A percentile compares a stretch with the other conserved stretches of the same genome.
Conservation (phyloP, 2,113 vertebrate genomes). For the Leuciscus idus region DNA sequence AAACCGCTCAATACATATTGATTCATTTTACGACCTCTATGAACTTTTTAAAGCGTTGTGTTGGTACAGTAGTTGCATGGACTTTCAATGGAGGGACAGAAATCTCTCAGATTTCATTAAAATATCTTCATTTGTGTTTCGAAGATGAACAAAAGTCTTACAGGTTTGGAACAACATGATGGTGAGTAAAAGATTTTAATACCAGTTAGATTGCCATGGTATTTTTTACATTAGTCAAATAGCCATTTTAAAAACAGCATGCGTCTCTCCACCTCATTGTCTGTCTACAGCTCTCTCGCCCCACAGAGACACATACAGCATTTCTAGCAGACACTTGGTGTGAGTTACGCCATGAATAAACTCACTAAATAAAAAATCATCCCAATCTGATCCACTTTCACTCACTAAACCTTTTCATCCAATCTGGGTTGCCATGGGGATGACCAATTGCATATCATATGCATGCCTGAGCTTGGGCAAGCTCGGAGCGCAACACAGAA, state of each 20-base stretch:
- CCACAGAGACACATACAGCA: slow-evolving; percentile 21
- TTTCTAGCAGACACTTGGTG: slow-evolving; percentile 54
- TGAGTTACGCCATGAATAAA: slow-evolving; percentile 72
- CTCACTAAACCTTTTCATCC: slow-evolving; percentile 75
- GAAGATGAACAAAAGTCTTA: too few species aligned
- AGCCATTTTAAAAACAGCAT: slow-evolving; percentile 7
- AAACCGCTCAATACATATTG: too few species aligned
- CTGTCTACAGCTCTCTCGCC: neutral
- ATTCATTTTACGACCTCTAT: too few species aligned
- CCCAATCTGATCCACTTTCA: slow-evolving; percentile 68
- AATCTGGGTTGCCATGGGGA: slow-evolving; percentile 81
- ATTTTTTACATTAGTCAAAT: neutral
- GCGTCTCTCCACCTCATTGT: neutral
- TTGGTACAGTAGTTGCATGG: too few species aligned
- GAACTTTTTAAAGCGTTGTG: too few species aligned
- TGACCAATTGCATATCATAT: slow-evolving; percentile 86
- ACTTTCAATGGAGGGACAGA: too few species aligned
- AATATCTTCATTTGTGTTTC: too few species aligned
- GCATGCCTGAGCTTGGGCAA: slow-evolving; percentile 83
- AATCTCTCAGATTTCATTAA: too few species aligned
- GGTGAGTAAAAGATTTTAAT: too few species aligned
- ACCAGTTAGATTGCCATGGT: neutral
- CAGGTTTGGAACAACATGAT: too few species aligned
- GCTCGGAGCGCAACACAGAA: slow-evolving; percentile 67
- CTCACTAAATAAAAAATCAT: slow-evolving; percentile 71